These are phyloP conservation scores for Pteria penguin DNA, from an alignment of 2,888 invertebrate genomes.

Conservation along the genomic window DNA sequence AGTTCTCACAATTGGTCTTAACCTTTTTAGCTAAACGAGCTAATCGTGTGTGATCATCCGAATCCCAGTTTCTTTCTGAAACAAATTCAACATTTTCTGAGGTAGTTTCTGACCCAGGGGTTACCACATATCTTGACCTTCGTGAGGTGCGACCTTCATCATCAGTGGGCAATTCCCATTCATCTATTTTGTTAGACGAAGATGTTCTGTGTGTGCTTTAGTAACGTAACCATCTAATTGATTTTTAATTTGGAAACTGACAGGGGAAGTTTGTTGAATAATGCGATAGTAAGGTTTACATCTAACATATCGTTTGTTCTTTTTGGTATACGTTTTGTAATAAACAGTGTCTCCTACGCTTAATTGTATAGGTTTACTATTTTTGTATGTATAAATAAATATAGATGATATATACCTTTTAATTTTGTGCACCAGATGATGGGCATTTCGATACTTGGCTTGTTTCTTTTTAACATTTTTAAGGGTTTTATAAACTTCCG, in stretches of 20 bases:
- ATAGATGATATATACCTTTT: too few species aligned
- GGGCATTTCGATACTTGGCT: too few species aligned
- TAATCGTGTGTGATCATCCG: too few species aligned
- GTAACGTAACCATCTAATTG: neutral
- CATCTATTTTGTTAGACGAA: neutral
- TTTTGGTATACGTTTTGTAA: neutral
- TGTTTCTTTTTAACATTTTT: neutral
- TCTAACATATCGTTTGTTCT: slow-evolving; percentile 4
- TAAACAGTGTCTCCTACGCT: slow-evolving; percentile 21
- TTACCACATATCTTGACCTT: slow-evolving; percentile 10
- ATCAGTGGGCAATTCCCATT: slow-evolving; percentile 9
- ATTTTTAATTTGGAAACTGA: slow-evolving; percentile 7
- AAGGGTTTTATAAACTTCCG: neutral
- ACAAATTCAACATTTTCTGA: too few species aligned
- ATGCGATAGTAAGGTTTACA: slow-evolving; percentile 22
- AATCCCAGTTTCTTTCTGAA: too few species aligned
- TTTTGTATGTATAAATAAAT: neutral
- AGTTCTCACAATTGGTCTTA: neutral
- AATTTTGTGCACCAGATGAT: too few species aligned
- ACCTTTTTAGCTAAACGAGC: neutral
- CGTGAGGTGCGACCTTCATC: neutral
- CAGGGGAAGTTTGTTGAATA: slow-evolving; percentile 9
- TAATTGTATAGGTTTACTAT: neutral
- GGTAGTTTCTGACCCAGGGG: neutral
- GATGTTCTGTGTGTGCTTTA: neutral